These are phyloP conservation scores for Agrenia bidenticulata DNA, from an alignment of 2,888 invertebrate species.

Conservation along the genomic window DNA sequence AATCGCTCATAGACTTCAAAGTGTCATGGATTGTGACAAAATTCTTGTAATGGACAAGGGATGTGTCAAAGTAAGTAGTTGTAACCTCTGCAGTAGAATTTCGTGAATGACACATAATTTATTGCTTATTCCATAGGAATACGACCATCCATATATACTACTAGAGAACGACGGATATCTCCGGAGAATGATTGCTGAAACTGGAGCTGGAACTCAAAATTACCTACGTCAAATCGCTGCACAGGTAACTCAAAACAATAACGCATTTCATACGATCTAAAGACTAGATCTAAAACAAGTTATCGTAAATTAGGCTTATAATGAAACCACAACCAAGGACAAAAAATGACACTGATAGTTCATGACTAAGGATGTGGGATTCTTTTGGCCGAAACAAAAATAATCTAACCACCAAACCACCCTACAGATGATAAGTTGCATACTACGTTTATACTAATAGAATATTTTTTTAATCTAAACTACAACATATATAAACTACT, in stretches of 20 bases:
- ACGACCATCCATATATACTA: constrained; percentile 72
- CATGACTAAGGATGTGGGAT: no score
- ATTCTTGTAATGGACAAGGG: constrained; percentile 85
- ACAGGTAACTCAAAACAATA: constrained; percentile 55
- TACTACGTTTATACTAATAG: no score
- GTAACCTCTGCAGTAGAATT: background rate
- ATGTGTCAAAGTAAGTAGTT: constrained; percentile 59
- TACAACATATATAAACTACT: no score
- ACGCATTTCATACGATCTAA: no score
- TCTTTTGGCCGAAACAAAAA: no score
- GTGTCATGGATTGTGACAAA: constrained; percentile 88
- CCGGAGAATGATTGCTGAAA: constrained; percentile 69
- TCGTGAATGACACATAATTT: background rate
- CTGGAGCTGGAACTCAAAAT: constrained; percentile 68
- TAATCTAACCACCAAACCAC: no score
- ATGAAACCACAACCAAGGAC: no score
- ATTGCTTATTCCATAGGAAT: constrained; percentile 60
- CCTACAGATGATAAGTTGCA: no score
- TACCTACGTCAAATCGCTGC: constrained; percentile 65
- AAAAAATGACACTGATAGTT: no score
- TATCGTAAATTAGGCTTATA: no score
- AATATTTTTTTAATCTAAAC: no score
- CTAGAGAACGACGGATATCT: constrained; percentile 66
- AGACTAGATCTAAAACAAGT: no score
- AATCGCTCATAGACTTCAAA: constrained; percentile 86